These are phyloP conservation scores for Cydia amplana DNA, from an alignment of 1,140 invertebrate species.

Conservation along the genomic window DNA sequence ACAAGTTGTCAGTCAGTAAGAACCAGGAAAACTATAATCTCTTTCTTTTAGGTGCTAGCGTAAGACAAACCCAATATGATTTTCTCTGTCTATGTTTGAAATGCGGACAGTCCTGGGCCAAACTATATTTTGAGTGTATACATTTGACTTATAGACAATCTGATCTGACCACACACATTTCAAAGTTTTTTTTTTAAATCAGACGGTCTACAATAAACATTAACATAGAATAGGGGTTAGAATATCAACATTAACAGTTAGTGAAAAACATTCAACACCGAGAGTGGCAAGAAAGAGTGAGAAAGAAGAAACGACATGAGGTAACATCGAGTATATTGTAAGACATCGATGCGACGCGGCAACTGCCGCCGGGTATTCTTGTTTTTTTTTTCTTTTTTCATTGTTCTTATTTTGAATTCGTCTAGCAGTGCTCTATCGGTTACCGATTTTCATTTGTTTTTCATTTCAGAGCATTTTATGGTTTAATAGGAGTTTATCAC, in stretches of 20 bases:
- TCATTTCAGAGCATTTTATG: too few relatives aligned
- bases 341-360: constrained; percentile 71
- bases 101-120: too few relatives aligned
- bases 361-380: constrained; percentile 72
- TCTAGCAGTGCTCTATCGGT: background rate
- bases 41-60: too few relatives aligned
- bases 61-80: too few relatives aligned
- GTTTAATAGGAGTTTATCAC: too few relatives aligned
- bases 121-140: constrained; percentile 9
- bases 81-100: too few relatives aligned
- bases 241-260: constrained; percentile 79
- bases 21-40: too few relatives aligned
- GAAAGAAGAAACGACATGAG: constrained; percentile 74
- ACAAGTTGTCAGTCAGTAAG: too few relatives aligned
- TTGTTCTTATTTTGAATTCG: constrained; percentile 34
- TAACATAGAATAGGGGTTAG: constrained; percentile 51
- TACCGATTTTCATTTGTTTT: constrained; percentile 32
- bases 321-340: constrained; percentile 70
- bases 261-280: constrained; percentile 77
- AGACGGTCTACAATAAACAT: constrained; percentile 33
- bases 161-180: background rate
- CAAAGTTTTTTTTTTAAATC: background rate
- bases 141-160: constrained; percentile 18
- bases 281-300: constrained; percentile 77
- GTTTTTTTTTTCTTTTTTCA: constrained; percentile 45